Conservation (phyloP, 2,888 invertebrate genomes). For the Macrophya alboannulata region DNA sequence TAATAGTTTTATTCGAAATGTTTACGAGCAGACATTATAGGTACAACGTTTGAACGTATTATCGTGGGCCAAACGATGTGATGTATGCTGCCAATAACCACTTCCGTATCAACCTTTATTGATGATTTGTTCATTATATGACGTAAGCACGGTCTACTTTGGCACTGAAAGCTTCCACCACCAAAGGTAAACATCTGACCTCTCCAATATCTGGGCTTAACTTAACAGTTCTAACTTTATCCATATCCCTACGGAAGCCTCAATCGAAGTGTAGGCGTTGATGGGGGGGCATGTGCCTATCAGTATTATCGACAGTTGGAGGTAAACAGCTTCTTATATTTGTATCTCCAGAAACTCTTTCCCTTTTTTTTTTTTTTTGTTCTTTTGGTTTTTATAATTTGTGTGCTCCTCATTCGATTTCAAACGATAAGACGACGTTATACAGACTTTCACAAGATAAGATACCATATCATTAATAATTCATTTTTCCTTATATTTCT, state of each 20-base stretch:
- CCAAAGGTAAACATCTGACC: constrained; percentile 54
- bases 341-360: not conserved
- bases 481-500: not conserved
- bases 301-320: constrained; percentile 13
- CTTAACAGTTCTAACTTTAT: constrained; percentile 52
- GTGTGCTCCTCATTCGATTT: not conserved
- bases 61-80: constrained; percentile 58
- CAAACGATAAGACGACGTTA: not conserved
- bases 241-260: constrained; percentile 29
- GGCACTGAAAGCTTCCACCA: constrained; percentile 48
- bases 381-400: not conserved
- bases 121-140: constrained; percentile 33
- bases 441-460: not conserved
- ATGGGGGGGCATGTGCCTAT: not conserved
- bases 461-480: not conserved
- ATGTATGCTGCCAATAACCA: not conserved
- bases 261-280: constrained; percentile 7
- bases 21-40: not conserved
- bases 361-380: not conserved
- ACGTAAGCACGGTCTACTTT: not conserved
- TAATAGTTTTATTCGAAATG: not conserved
- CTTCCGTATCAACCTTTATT: constrained; percentile 36
- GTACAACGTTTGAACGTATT: constrained; percentile 55
- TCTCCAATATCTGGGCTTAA: constrained; percentile 47
- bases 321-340: constrained; percentile 28